A percentile compares a stretch with the other conserved stretches of the same genome.
Conservation (phyloP, 2,888 invertebrate species). For the Agriotes lineatus region DNA sequence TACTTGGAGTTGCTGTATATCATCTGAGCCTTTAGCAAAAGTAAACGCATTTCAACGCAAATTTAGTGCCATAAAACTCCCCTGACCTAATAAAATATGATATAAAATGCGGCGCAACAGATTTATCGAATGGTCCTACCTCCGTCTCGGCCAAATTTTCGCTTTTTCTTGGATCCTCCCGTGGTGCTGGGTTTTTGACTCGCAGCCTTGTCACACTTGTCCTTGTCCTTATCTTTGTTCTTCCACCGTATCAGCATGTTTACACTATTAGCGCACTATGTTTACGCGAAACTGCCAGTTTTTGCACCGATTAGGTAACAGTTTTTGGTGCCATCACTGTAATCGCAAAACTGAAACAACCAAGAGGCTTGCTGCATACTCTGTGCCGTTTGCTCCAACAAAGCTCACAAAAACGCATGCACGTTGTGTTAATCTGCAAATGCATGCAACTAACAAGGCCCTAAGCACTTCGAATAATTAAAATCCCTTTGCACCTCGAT, state of each 20-base stretch:
- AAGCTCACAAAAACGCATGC: slow-evolving; percentile 12
- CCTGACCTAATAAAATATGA: slow-evolving; percentile 6
- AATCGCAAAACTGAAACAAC: background rate
- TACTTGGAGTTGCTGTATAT: too few relatives aligned
- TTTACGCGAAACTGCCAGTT: slow-evolving; percentile 1
- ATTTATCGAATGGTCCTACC: slow-evolving; percentile 67
- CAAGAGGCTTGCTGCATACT: background rate
- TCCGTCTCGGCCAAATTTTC: slow-evolving; percentile 85
- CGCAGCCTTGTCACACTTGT: slow-evolving; percentile 68
- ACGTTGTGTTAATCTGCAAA: slow-evolving; percentile 26
- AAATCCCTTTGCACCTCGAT: background rate
- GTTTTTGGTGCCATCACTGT: background rate
- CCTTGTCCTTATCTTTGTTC: slow-evolving; percentile 86
- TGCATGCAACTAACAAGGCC: slow-evolving; percentile 17
- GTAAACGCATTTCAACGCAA: background rate
- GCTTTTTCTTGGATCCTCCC: slow-evolving; percentile 81
- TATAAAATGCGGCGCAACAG: background rate
- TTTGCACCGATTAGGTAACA: background rate
- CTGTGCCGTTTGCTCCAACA: background rate
- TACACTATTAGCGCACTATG: slow-evolving; percentile 32
- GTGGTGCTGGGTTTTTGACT: slow-evolving; percentile 65
- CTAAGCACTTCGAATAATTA: slow-evolving; percentile 17
- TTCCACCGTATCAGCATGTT: slow-evolving; percentile 87
- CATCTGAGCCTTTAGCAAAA: too few relatives aligned
- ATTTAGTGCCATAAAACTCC: background rate